Conservation (phyloP, 2,113 vertebrate genomes). For the Amblyornis subalaris region DNA sequence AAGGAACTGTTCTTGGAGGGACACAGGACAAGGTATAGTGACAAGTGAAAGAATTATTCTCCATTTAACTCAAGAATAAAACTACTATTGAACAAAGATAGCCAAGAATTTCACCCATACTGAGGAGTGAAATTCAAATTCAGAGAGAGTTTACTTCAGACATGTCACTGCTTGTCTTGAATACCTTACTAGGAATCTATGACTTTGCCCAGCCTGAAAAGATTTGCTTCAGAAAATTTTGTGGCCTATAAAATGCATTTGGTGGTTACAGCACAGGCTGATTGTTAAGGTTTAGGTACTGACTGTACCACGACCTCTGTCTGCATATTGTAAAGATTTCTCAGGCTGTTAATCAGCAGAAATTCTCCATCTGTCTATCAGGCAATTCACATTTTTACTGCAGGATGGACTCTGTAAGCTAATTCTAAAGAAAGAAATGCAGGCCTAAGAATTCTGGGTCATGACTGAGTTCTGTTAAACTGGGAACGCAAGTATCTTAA, state of each 20-base stretch:
- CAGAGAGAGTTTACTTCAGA: not conserved
- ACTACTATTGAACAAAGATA: not conserved
- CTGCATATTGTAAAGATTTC: not conserved
- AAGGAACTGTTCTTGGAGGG: not conserved
- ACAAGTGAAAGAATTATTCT: not conserved
- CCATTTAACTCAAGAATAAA: not conserved
- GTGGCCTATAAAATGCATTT: not conserved
- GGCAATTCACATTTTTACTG: not conserved
- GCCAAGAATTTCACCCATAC: not conserved
- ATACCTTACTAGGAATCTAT: not conserved
- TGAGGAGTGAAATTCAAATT: not conserved
- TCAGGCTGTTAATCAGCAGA: not conserved
- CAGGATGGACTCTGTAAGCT: not conserved
- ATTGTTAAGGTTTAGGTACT: not conserved
- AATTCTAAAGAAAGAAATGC: not conserved
- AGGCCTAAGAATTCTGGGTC: not conserved
- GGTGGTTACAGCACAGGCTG: not conserved
- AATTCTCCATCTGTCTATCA: not conserved
- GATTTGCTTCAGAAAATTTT: not conserved
- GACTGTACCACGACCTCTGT: not conserved
- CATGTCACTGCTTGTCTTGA: not conserved
- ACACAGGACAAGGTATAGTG: accelerated
- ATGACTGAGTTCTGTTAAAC: not conserved
- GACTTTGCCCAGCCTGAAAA: not conserved
- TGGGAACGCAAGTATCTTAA: not conserved